Evolutionary conservation across 2,888 invertebrate species (phyloP).

Genomic region (Andrena trimmerana): DNA sequence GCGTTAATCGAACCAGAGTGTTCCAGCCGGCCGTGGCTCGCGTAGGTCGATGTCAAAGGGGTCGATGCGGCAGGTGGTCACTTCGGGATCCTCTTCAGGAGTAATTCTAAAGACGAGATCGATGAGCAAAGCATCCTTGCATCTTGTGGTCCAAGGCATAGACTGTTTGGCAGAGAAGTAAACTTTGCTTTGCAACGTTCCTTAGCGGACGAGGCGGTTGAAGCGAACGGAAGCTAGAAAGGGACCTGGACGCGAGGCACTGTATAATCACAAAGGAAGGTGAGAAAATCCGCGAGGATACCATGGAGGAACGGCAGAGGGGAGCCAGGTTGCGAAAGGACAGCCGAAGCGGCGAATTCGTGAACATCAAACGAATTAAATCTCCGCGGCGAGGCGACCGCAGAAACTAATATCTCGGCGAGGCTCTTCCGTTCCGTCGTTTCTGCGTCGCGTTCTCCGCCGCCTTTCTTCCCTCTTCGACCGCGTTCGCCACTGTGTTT

Average conservation of each 20-base stretch:
- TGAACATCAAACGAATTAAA: conserved; percentile 85
- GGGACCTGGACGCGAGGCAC: conserved; percentile 37
- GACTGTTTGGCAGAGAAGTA: too few species aligned
- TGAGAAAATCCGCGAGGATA: conserved; percentile 52
- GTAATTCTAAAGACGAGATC: neutral
- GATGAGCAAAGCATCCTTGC: too few species aligned
- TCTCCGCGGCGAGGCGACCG: conserved; percentile 84
- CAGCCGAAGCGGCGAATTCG: conserved; percentile 82
- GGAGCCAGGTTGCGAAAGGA: conserved; percentile 66
- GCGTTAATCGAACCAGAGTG: conserved; percentile 58
- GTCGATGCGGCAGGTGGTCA: conserved; percentile 58
- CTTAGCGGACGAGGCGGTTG: neutral
- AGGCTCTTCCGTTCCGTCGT: conserved; percentile 56
- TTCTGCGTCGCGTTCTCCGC: conserved; percentile 22
- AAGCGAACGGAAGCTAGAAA: neutral
- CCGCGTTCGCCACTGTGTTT: conserved; percentile 41
- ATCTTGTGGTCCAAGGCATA: too few species aligned
- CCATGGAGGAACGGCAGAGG: conserved; percentile 32
- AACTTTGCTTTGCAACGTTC: neutral
- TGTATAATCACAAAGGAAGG: conserved; percentile 53
- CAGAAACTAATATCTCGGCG: conserved; percentile 85
- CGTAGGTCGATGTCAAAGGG: conserved; percentile 50
- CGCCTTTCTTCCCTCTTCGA: conserved; percentile 16
- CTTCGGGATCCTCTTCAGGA: conserved; percentile 34
- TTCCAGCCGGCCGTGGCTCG: conserved; percentile 52